phyloP scores from a whole-genome alignment of 2,888 invertebrate species.

The Desoria tigrina region DNA sequence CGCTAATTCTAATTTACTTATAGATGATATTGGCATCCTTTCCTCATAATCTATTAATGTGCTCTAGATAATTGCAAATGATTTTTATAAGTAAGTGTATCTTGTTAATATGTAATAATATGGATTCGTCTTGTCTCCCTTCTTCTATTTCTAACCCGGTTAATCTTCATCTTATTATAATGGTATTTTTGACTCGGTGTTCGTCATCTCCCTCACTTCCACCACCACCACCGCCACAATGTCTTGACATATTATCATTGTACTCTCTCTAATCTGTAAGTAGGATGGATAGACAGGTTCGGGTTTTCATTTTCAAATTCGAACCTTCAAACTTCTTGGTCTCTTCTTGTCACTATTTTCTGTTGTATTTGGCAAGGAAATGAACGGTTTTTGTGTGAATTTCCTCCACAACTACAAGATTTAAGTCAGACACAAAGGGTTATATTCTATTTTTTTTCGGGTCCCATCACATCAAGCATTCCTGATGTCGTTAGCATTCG shows the following conservation, averaged over 20 bases:
- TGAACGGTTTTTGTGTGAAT: slow-evolving; percentile 29
- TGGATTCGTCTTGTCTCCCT: not conserved
- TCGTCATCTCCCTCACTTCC: not conserved
- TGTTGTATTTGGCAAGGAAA: slow-evolving; percentile 51
- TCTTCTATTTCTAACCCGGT: not conserved
- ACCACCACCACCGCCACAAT: no score
- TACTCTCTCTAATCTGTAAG: slow-evolving; percentile 13
- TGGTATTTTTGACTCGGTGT: slow-evolving; percentile 1
- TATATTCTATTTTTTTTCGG: slow-evolving; percentile 4
- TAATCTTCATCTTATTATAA: not conserved
- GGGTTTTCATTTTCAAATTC: no score
- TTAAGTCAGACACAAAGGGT: slow-evolving; percentile 10
- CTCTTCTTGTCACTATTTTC: slow-evolving; percentile 22
- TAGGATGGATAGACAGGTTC: no score
- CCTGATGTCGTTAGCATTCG: slow-evolving; percentile 17
- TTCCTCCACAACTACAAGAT: not conserved
- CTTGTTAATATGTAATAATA: not conserved
- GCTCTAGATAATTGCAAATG: slow-evolving; percentile 5
- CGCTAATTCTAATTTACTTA: no score
- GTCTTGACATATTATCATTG: slow-evolving; percentile 9
- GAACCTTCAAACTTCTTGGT: not conserved
- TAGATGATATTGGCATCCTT: no score
- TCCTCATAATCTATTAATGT: slow-evolving; percentile 12
- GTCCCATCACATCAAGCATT: not conserved
- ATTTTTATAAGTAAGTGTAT: slow-evolving; percentile 6